phyloP scores from a whole-genome alignment of 1,140 invertebrate species.

The Drosophila rufa region DNA sequence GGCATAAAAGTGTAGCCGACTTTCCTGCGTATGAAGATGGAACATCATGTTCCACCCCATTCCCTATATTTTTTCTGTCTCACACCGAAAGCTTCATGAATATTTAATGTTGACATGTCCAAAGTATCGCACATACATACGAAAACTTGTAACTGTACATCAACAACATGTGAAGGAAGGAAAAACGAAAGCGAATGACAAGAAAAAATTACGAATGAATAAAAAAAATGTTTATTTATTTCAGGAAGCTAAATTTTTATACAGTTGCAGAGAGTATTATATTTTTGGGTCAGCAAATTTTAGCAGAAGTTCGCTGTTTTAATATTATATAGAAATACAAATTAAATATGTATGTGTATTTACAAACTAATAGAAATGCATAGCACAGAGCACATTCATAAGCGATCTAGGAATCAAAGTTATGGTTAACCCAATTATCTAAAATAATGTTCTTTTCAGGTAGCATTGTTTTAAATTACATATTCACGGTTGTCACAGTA shows the following conservation, averaged over 20 bases:
- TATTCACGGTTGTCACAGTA: too few relatives aligned
- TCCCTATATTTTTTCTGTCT: slow-evolving; percentile 4
- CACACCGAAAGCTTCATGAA: slow-evolving; percentile 62
- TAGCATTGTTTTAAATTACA: too few relatives aligned
- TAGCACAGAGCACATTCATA: too few relatives aligned
- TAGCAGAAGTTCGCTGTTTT: not conserved
- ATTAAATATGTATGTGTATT: too few relatives aligned
- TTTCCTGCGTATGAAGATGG: slow-evolving; percentile 77
- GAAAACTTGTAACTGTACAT: slow-evolving; percentile 58
- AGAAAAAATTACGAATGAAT: slow-evolving; percentile 72
- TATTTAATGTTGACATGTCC: slow-evolving; percentile 81
- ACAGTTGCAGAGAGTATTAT: slow-evolving; percentile 1
- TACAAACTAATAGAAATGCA: too few relatives aligned
- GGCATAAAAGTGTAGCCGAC: slow-evolving; percentile 67
- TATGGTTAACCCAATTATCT: too few relatives aligned
- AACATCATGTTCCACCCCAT: slow-evolving; percentile 42
- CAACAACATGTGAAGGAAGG: slow-evolving; percentile 44
- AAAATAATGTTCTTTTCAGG: too few relatives aligned
- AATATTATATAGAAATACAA: not conserved
- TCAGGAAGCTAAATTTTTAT: slow-evolving; percentile 42
- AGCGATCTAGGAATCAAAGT: too few relatives aligned
- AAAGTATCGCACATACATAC: slow-evolving; percentile 70
- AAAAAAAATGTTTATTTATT: slow-evolving; percentile 44
- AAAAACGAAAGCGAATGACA: slow-evolving; percentile 58
- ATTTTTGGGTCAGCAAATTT: not conserved